These are phyloP conservation scores for Capitulum mitella DNA, from an alignment of 2,888 invertebrate species.

Conservation along the genomic window DNA sequence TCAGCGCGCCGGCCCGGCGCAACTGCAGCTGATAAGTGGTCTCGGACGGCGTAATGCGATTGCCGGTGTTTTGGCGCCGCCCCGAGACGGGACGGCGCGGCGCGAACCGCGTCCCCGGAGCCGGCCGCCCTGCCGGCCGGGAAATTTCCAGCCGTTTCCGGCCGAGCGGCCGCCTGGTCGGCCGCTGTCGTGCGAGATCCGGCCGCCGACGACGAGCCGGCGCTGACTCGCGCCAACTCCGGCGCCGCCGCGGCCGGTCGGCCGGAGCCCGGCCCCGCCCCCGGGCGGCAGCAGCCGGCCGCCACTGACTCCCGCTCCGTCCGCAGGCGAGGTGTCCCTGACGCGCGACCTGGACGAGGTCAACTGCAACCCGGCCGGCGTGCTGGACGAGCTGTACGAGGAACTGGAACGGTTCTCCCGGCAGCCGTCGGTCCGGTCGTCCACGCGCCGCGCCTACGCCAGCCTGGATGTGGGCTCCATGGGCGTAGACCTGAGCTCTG, in stretches of 20 bases:
- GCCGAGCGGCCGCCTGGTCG: too few relatives aligned
- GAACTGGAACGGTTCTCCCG: conserved; percentile 34
- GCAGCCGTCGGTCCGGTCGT: conserved; percentile 29
- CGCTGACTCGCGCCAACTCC: too few relatives aligned
- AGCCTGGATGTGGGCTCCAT: conserved; percentile 60
- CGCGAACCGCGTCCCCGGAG: too few relatives aligned
- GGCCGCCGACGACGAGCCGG: too few relatives aligned
- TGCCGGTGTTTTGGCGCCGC: neutral
- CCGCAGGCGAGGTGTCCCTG: neutral
- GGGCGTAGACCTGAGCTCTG: conserved; percentile 57
- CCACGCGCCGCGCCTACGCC: conserved; percentile 55
- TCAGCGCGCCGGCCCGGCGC: neutral
- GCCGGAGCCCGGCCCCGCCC: too few relatives aligned
- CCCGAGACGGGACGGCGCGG: too few relatives aligned
- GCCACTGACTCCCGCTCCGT: too few relatives aligned
- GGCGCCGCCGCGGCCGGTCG: too few relatives aligned
- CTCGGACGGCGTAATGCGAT: neutral
- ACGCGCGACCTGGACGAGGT: conserved; percentile 14
- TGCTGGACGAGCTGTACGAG: conserved; percentile 32
- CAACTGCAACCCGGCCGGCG: conserved; percentile 15
- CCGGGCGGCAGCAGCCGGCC: too few relatives aligned
- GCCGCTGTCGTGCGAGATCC: too few relatives aligned
- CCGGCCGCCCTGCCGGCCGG: too few relatives aligned
- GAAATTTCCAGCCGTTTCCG: too few relatives aligned
- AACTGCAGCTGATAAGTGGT: neutral